Evolutionary conservation across 1,140 invertebrate species (phyloP).

Genomic region (Caenorhabditis tropicalis): DNA sequence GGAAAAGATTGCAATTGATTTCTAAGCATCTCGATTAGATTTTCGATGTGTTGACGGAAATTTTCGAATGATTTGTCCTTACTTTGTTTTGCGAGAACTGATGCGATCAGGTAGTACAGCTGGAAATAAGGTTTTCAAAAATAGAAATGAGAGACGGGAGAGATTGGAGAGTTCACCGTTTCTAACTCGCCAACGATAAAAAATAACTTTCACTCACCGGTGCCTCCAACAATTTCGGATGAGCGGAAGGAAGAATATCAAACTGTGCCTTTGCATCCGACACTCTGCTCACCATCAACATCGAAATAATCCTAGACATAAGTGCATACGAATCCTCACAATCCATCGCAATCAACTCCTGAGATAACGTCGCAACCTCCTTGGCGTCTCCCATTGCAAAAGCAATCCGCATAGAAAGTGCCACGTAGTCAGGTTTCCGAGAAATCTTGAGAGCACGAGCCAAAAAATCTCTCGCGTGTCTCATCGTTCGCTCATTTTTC

Average conservation of each 20-base stretch:
- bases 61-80: slow-evolving; percentile 44
- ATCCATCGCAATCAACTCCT: slow-evolving; percentile 9
- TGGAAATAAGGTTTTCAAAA: not conserved
- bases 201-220: no score
- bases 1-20: slow-evolving; percentile 75
- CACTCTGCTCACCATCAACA: slow-evolving; percentile 25
- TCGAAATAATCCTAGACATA: not conserved
- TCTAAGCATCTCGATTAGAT: slow-evolving; percentile 14
- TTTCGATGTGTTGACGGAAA: slow-evolving; percentile 31
- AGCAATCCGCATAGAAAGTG: slow-evolving; percentile 7
- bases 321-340: slow-evolving; percentile 20
- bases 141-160: no score
- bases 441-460: not conserved
- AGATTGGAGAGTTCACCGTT: no score
- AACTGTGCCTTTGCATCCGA: slow-evolving; percentile 35
- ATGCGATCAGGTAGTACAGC: slow-evolving; percentile 34
- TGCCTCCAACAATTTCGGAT: slow-evolving; percentile 5
- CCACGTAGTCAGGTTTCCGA: slow-evolving; percentile 23
- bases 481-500: not conserved
- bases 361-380: not conserved
- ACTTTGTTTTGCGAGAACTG: slow-evolving; percentile 61
- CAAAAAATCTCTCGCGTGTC: slow-evolving; percentile 10
- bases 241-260: slow-evolving; percentile 26
- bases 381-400: slow-evolving; percentile 10
- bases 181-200: no score